Conservation (phyloP, 2,888 invertebrate species). For the Cylindroiulus punctatus region DNA sequence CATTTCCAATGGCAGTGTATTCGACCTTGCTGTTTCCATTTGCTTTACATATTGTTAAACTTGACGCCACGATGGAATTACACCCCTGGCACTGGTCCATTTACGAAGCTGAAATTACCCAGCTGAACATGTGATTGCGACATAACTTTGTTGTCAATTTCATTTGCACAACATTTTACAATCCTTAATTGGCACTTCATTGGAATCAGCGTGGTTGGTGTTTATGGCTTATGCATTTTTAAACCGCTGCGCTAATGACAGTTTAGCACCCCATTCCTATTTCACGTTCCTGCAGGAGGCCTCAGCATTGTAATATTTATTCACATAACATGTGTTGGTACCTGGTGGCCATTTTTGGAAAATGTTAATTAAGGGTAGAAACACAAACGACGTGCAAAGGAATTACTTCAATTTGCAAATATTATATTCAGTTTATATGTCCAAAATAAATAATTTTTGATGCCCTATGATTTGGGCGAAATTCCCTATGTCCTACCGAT, state of each 20-base stretch:
- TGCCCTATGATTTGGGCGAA: too few relatives aligned
- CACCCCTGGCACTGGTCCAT: background rate
- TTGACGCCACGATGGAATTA: background rate
- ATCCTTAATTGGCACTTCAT: background rate
- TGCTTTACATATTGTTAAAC: background rate
- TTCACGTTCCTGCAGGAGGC: background rate
- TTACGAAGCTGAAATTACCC: background rate
- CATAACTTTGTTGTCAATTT: background rate
- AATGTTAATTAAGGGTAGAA: background rate
- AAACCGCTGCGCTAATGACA: background rate
- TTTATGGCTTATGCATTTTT: conserved; percentile 18
- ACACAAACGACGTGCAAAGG: too few relatives aligned
- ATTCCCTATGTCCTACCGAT: too few relatives aligned
- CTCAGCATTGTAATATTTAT: background rate
- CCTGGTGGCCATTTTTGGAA: background rate
- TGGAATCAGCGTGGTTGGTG: background rate
- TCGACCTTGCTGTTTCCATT: background rate
- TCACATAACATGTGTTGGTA: background rate
- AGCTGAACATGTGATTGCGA: background rate
- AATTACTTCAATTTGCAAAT: too few relatives aligned
- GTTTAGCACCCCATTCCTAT: background rate
- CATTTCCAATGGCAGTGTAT: background rate
- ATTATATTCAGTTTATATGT: too few relatives aligned
- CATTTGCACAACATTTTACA: background rate
- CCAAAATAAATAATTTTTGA: too few relatives aligned